These are phyloP conservation scores for Indicator maculatus DNA, from an alignment of 2,113 vertebrate species.

Conservation along the genomic window DNA sequence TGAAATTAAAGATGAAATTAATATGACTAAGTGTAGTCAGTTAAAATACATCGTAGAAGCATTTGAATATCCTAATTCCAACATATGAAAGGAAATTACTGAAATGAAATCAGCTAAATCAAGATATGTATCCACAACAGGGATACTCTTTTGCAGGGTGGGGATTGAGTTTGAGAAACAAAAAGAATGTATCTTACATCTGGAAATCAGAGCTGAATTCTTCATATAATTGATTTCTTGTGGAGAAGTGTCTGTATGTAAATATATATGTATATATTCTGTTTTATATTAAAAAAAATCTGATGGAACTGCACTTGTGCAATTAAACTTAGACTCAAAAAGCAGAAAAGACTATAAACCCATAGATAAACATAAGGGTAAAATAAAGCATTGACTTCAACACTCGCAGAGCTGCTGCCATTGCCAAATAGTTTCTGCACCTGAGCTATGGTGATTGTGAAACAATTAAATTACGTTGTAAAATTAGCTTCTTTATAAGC, in stretches of 20 bases:
- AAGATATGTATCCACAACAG: neutral
- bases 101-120: neutral
- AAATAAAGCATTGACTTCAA: neutral
- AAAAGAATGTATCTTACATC: neutral
- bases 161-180: neutral
- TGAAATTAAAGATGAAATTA: neutral
- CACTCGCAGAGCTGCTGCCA: neutral
- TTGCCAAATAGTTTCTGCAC: neutral
- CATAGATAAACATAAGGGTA: neutral
- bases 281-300: neutral
- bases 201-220: neutral
- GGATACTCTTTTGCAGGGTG: rapidly evolving
- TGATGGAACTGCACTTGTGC: neutral
- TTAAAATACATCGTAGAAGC: neutral
- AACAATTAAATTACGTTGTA: neutral
- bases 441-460: neutral
- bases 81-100: neutral
- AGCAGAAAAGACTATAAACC: neutral
- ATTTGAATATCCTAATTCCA: neutral
- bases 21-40: neutral
- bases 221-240: neutral
- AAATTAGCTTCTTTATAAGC: constrained; percentile 36
- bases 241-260: neutral
- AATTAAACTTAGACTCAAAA: neutral
- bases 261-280: neutral